phyloP scores from a whole-genome alignment of 2,888 invertebrate species.

The Hylaea fasciaria region DNA sequence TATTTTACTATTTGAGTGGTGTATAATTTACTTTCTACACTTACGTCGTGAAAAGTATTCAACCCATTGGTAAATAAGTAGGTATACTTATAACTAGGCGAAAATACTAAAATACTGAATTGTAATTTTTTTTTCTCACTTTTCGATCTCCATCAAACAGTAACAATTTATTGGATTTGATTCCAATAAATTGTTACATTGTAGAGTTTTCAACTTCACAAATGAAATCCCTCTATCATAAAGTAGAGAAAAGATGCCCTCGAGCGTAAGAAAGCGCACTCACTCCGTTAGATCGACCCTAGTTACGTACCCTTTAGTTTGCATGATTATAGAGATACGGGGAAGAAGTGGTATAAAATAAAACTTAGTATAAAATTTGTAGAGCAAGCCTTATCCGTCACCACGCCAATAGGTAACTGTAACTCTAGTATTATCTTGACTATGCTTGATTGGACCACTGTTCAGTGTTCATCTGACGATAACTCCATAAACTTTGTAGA shows the following conservation, averaged over 20 bases:
- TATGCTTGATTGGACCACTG: no score
- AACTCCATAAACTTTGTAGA: no score
- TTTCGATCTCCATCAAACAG: no score
- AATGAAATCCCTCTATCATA: constrained; percentile 16
- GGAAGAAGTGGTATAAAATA: background rate
- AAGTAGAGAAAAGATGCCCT: constrained; percentile 49
- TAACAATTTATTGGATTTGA: background rate
- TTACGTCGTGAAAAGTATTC: background rate
- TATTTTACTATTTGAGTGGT: constrained; percentile 4
- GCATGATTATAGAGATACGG: constrained; percentile 32
- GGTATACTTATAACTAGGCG: no score
- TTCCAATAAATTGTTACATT: background rate
- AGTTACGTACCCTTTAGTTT: constrained; percentile 47
- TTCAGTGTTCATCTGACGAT: no score
- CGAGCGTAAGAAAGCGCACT: constrained; percentile 40
- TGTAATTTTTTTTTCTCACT: no score
- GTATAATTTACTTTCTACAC: background rate
- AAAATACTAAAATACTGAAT: no score
- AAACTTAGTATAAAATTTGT: no score
- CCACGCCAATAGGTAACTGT: no score
- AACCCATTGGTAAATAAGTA: no score
- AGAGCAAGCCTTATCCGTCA: no score
- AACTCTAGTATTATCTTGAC: no score
- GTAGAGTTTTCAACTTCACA: background rate
- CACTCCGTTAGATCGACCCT: constrained; percentile 49